phyloP scores from a whole-genome alignment of 2,888 invertebrate genomes.

The Sinodicranocentrus sp. region DNA sequence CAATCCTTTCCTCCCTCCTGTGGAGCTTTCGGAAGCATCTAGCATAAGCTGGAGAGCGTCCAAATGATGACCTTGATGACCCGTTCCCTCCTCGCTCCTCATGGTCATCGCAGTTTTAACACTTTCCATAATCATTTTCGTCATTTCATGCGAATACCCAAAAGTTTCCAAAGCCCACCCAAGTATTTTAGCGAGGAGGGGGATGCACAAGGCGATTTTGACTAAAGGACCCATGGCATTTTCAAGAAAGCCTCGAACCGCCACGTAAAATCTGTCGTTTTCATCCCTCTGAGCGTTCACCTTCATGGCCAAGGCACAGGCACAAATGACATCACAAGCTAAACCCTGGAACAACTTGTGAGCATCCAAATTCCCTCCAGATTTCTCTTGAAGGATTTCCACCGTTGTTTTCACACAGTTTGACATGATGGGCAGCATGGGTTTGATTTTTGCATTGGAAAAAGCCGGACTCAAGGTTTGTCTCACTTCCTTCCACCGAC shows the following conservation, averaged over 20 bases:
- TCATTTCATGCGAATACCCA: slow-evolving; percentile 77
- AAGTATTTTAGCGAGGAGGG: slow-evolving; percentile 75
- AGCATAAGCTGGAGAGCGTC: slow-evolving; percentile 79
- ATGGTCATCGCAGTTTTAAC: slow-evolving; percentile 76
- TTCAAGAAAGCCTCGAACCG: slow-evolving; percentile 77
- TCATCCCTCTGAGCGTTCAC: slow-evolving; percentile 78
- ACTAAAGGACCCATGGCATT: slow-evolving; percentile 77
- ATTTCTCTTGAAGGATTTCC: slow-evolving; percentile 77
- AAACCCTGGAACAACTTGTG: slow-evolving; percentile 79
- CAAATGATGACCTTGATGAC: background rate
- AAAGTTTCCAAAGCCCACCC: slow-evolving; percentile 75
- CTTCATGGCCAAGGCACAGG: slow-evolving; percentile 80
- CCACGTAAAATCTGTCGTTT: slow-evolving; percentile 78
- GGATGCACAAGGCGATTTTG: slow-evolving; percentile 77
- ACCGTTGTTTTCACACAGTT: slow-evolving; percentile 78
- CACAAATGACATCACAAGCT: slow-evolving; percentile 80
- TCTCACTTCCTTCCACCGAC: slow-evolving; percentile 81
- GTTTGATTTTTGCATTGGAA: slow-evolving; percentile 79
- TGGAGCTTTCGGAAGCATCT: slow-evolving; percentile 76
- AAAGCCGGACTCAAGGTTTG: slow-evolving; percentile 80
- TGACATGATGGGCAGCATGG: slow-evolving; percentile 79
- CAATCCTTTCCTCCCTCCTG: slow-evolving; percentile 57
- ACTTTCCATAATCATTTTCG: slow-evolving; percentile 77
- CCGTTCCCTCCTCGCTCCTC: slow-evolving; percentile 70
- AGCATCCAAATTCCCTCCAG: slow-evolving; percentile 78